Percentiles rank a stretch among this genome's conserved stretches.
phyloP scores from a whole-genome alignment of 2,888 invertebrate genomes.

The Hydriomena furcata region DNA sequence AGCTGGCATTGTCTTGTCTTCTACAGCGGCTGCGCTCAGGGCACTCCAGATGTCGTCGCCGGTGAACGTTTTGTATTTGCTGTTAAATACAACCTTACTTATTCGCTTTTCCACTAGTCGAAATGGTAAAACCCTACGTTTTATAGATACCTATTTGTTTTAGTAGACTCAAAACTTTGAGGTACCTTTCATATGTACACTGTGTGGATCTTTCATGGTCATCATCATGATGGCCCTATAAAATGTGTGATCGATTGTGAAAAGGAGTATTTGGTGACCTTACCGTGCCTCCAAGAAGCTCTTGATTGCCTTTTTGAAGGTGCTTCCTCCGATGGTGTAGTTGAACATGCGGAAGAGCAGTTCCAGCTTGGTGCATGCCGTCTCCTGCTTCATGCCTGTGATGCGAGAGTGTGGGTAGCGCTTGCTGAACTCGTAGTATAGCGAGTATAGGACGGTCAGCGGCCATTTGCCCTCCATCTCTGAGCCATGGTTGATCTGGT shows the following conservation, averaged over 20 bases:
- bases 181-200: too few species aligned
- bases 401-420: conserved; percentile 90
- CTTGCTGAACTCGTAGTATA: conserved; percentile 92
- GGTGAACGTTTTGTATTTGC: conserved; percentile 89
- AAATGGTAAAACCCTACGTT: too few species aligned
- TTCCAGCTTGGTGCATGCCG: conserved; percentile 89
- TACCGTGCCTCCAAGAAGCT: conserved; percentile 86
- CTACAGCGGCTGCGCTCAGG: conserved; percentile 86
- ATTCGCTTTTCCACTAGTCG: too few species aligned
- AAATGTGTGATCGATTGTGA: too few species aligned
- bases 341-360: conserved; percentile 95
- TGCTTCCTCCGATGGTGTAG: conserved; percentile 89
- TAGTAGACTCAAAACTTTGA: too few species aligned
- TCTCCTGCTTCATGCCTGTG: conserved; percentile 89
- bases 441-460: conserved; percentile 89
- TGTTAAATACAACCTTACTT: conserved; percentile 50
- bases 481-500: conserved; percentile 86
- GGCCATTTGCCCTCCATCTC: conserved; percentile 92
- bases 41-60: conserved; percentile 92
- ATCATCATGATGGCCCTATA: too few species aligned
- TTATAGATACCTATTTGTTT: too few species aligned
- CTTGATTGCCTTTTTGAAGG: conserved; percentile 89
- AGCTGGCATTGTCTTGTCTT: conserved; percentile 77
- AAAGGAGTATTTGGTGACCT: too few species aligned
- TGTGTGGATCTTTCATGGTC: too few species aligned